A percentile compares a stretch with the other conserved stretches of the same genome.
These are phyloP conservation scores for Spermophilus dauricus DNA, from an alignment of 2,113 vertebrate species.

Conservation along the genomic window DNA sequence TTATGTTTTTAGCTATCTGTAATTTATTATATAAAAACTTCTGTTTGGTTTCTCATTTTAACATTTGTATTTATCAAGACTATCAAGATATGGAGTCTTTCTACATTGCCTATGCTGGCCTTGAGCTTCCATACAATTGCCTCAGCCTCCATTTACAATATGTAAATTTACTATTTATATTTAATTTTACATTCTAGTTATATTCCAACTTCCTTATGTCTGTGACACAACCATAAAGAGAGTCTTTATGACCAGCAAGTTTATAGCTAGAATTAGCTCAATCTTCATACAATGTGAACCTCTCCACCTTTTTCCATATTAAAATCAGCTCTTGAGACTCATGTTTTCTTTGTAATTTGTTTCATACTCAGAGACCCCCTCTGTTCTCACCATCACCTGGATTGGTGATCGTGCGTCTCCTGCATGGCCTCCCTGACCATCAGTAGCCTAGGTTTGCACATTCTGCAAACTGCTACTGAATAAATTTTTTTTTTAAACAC, in stretches of 20 bases:
- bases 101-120: background rate
- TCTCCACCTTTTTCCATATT: background rate
- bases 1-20: background rate
- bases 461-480: background rate
- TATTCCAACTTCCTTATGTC: background rate
- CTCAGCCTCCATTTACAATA: background rate
- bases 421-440: accelerated
- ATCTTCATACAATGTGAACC: background rate
- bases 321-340: background rate
- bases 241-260: background rate
- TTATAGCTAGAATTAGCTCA: background rate
- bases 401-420: background rate
- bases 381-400: background rate
- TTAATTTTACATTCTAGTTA: background rate
- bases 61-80: too few species aligned
- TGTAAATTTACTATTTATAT: background rate
- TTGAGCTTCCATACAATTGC: background rate
- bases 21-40: background rate
- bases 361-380: background rate
- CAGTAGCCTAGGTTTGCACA: background rate
- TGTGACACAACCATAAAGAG: background rate
- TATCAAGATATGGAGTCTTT: background rate
- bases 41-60: background rate
- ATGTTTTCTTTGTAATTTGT: background rate
- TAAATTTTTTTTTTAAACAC: background rate